These are phyloP conservation scores for Sebastes baramenuke DNA, from an alignment of 2,797 vertebrate genomes.

Conservation along the genomic window DNA sequence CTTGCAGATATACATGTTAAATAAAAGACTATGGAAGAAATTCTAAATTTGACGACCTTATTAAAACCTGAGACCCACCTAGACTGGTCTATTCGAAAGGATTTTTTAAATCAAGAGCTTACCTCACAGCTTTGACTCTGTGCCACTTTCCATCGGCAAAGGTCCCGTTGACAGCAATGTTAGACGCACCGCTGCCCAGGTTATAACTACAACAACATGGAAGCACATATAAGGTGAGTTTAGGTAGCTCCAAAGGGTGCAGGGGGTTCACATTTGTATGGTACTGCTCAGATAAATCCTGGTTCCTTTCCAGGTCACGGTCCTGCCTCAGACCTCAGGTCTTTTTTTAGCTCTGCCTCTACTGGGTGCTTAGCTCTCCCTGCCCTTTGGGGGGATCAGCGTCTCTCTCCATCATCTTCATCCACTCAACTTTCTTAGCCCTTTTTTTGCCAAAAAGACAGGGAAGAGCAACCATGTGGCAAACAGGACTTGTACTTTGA, in stretches of 20 bases:
- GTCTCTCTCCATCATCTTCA: conserved; percentile 3
- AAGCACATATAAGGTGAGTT: background rate
- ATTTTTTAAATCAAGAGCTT: background rate
- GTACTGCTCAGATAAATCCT: background rate
- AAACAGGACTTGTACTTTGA: background rate
- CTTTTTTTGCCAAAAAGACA: background rate
- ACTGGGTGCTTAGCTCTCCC: background rate
- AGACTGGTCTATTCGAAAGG: background rate
- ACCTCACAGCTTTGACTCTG: conserved; percentile 95
- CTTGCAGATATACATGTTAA: no score
- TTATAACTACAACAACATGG: conserved; percentile 86
- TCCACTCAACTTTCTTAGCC: background rate
- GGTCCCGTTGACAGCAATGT: conserved; percentile 89
- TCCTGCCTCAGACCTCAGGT: background rate
- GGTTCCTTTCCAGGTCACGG: conserved; percentile 4
- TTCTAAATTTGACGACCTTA: no score
- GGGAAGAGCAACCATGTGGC: background rate
- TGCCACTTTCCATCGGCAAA: conserved; percentile 95
- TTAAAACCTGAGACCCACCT: no score
- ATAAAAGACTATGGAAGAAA: no score
- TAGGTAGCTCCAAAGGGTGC: background rate
- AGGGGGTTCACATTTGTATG: background rate
- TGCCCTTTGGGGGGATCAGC: background rate
- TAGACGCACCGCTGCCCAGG: conserved; percentile 89
- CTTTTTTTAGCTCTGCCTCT: conserved; percentile 15